Conservation (phyloP, 2,888 invertebrate species). For the Pteria penguin region DNA sequence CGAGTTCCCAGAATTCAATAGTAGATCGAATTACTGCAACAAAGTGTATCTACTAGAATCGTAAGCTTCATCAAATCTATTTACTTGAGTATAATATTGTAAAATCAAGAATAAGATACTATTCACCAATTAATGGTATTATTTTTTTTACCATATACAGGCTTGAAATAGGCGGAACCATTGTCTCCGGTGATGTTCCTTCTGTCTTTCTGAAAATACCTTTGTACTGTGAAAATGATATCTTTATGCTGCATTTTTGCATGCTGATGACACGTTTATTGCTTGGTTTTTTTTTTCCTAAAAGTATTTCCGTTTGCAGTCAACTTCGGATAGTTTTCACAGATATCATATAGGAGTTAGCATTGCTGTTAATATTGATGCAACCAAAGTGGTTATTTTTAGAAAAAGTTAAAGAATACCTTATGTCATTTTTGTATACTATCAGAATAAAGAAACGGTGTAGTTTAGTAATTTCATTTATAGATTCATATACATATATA, state of each 20-base stretch:
- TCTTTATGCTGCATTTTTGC: not conserved
- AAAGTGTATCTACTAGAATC: not conserved
- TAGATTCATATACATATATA: too few species aligned
- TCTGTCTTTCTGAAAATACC: not conserved
- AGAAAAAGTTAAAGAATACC: not conserved
- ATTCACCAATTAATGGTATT: not conserved
- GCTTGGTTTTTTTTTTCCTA: not conserved
- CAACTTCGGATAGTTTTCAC: not conserved
- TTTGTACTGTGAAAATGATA: not conserved
- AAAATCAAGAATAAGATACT: not conserved
- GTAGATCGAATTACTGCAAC: not conserved
- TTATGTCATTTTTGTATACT: not conserved
- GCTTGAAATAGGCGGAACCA: not conserved
- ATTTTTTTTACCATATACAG: not conserved
- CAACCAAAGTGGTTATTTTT: not conserved
- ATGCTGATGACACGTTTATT: not conserved
- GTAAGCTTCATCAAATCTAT: not conserved
- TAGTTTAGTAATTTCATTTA: too few species aligned
- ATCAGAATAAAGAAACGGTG: too few species aligned
- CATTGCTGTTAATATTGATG: not conserved
- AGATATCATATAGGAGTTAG: not conserved
- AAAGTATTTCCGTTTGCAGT: not conserved
- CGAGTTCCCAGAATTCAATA: not conserved
- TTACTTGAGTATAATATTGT: not conserved
- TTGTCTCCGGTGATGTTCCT: not conserved